Evolutionary conservation across 2,888 invertebrate genomes (phyloP).

Genomic region (Papilio demoleus): DNA sequence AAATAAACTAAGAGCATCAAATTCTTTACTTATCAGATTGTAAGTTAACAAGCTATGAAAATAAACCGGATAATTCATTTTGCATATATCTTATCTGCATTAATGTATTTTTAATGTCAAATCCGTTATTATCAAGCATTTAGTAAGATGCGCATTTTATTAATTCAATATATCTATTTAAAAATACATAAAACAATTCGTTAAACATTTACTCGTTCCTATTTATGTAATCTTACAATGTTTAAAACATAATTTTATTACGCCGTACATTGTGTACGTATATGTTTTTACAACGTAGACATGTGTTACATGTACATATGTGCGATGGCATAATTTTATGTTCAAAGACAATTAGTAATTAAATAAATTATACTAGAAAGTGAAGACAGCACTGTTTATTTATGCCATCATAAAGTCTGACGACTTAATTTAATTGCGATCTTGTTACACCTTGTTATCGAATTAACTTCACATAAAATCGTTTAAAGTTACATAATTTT

Average conservation of each 20-base stretch:
- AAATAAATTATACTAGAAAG: neutral
- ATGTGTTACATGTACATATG: too few species aligned
- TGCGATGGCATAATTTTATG: too few species aligned
- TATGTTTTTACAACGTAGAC: too few species aligned
- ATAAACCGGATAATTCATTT: neutral
- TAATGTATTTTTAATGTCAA: neutral
- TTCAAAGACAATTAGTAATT: conserved; percentile 11
- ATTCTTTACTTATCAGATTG: neutral
- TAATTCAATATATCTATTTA: neutral
- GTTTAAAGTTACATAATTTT: neutral
- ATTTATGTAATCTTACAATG: too few species aligned
- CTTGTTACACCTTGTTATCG: neutral
- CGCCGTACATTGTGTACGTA: too few species aligned
- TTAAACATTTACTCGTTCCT: too few species aligned
- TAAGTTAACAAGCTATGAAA: neutral
- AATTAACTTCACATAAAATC: neutral
- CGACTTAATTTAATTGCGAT: neutral
- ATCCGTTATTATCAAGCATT: neutral
- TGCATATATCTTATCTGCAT: neutral
- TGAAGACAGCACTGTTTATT: conserved; percentile 3
- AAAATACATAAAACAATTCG: too few species aligned
- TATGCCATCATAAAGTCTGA: neutral
- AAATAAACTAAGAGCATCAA: neutral
- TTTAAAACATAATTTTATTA: too few species aligned
- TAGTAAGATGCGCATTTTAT: neutral